Evolutionary conservation across 2,113 vertebrate genomes (phyloP).

Genomic region (Rhombomys opimus): DNA sequence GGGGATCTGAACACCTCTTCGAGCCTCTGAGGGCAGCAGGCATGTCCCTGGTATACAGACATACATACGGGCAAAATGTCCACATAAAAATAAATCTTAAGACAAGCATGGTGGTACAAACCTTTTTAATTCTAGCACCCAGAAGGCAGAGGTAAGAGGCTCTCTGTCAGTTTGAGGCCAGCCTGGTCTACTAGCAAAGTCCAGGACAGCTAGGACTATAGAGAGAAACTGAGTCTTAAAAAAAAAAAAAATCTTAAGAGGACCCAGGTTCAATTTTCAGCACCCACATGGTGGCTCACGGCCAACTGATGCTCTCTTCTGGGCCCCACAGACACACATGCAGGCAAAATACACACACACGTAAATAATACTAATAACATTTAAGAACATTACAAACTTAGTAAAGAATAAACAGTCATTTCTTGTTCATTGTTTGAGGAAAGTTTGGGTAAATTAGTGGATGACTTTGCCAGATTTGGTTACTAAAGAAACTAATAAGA

Average conservation of each 20-base stretch:
- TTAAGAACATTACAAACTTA: background rate
- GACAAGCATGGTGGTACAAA: background rate
- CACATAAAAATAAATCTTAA: background rate
- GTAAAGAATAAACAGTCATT: constrained; percentile 26
- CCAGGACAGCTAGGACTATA: background rate
- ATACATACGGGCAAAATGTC: background rate
- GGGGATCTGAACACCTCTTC: background rate
- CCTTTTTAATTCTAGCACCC: background rate
- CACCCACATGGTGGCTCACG: background rate
- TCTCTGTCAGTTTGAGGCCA: background rate
- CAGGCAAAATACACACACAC: background rate
- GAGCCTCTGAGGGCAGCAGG: background rate
- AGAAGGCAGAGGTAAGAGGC: background rate
- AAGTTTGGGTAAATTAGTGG: constrained; percentile 18
- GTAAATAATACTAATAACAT: background rate
- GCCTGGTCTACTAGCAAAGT: background rate
- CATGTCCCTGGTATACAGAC: background rate
- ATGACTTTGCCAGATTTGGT: constrained; percentile 26
- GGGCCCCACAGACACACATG: background rate
- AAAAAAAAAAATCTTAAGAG: background rate
- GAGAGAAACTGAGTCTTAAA: background rate
- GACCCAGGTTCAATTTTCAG: background rate
- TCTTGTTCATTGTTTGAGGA: constrained; percentile 36
- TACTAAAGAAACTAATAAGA: constrained; percentile 52
- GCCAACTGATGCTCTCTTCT: background rate